Evolutionary conservation across 2,797 vertebrate genomes (phyloP), one percentile per base, ranked within the genome.

Genomic region (Danio choprae): DNA sequence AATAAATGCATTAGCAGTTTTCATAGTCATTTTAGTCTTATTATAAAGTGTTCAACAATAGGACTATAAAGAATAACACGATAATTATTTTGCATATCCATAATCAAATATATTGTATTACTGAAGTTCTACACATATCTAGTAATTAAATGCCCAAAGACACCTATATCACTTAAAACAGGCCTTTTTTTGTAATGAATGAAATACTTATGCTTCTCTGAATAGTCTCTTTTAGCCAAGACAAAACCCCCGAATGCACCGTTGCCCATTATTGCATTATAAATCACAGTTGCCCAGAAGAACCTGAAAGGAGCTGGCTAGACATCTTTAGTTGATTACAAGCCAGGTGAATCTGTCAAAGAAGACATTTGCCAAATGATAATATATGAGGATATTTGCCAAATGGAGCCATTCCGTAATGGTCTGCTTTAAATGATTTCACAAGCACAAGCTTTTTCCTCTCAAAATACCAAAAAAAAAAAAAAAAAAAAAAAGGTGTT

Each of bases 401-500:
- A 72, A 79, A 72, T 62, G 38, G 40, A 72, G 12, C 40, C 51
- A 65, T 9, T 63, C 40, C 15, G 70, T 64, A 18, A 72, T 8
- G 5, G 59, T 10, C 44, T 10, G n/a, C 2, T 48, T 65, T 48
- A 80, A 76, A 53, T 29, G 5, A 55, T 44, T 62, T 55, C 15
- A 65, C 22, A 64, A 56, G 38, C 50, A 36, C 40, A 65, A 60
- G 56, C 65, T 41, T 75, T 56, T 50, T 81, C 58, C 36, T 76
- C 81, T 87, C 72, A 63, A 81, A 89, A 55, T 12, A 53, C 29
- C n/a, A 29, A 29, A n/a, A n/a, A 3, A 29, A 29, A 29, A 3
- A 3, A 29, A n/a, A 29, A 29, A 29, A 29, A 3, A 29, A 3
- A 36, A 82, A 48, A 87, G 86, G 44, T 70, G 84, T 83, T 86